phyloP scores from a whole-genome alignment of 2,888 invertebrate species.

The Tanaodytes sp. region DNA sequence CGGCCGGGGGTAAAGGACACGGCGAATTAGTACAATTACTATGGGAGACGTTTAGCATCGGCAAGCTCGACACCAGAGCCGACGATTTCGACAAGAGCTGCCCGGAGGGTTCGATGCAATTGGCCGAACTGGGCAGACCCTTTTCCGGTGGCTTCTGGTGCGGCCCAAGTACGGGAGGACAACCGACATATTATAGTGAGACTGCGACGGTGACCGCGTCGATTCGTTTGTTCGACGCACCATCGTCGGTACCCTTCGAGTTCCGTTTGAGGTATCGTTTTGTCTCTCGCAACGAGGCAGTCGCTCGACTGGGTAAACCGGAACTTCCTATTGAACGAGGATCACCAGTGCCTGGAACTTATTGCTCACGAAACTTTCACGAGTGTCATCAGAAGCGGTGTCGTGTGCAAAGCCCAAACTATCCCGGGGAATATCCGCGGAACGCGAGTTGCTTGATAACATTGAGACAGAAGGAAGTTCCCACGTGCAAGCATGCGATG shows the following conservation, averaged over 20 bases:
- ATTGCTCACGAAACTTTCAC: conserved; percentile 88
- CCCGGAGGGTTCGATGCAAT: conserved; percentile 90
- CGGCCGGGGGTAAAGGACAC: conserved; percentile 89
- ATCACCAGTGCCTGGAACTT: conserved; percentile 86
- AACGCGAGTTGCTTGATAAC: conserved; percentile 95
- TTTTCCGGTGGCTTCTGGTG: conserved; percentile 94
- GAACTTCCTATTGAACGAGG: conserved; percentile 87
- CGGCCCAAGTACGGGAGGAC: conserved; percentile 82
- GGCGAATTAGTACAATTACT: conserved; percentile 92
- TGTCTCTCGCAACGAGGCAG: conserved; percentile 84
- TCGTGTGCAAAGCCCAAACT: conserved; percentile 90
- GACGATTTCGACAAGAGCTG: conserved; percentile 81
- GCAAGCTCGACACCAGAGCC: conserved; percentile 83
- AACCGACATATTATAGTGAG: conserved; percentile 90
- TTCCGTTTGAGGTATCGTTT: conserved; percentile 87
- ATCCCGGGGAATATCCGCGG: conserved; percentile 89
- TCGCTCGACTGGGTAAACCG: conserved; percentile 84
- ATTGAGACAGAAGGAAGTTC: conserved; percentile 86
- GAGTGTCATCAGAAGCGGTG: conserved; percentile 89
- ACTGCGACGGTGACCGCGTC: conserved; percentile 91
- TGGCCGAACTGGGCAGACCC: conserved; percentile 88
- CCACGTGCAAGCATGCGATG: conserved; percentile 93
- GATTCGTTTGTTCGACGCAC: conserved; percentile 83
- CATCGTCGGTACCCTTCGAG: conserved; percentile 84
- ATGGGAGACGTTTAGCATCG: conserved; percentile 91